Conservation (phyloP, 2,113 vertebrate species). For the Seriola quinqueradiata region DNA sequence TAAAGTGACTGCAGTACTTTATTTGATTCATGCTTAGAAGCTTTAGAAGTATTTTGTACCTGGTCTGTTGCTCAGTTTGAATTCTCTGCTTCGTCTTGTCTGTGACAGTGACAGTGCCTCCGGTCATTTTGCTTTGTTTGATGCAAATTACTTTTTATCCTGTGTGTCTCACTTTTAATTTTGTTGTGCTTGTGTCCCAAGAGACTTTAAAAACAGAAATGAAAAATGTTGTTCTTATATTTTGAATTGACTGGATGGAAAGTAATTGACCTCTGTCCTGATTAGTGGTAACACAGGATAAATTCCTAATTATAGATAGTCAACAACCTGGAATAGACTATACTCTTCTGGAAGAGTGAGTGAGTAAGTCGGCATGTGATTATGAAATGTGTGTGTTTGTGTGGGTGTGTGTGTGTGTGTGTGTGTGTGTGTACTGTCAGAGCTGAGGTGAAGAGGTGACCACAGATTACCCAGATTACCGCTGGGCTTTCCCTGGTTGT, state of each 20-base stretch:
- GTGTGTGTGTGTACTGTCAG: constrained; percentile 30
- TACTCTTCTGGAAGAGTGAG: constrained; percentile 50
- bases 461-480: constrained; percentile 63
- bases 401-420: constrained; percentile 28
- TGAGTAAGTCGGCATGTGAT: constrained; percentile 65
- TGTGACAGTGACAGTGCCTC: not conserved
- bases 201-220: not conserved
- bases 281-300: constrained; percentile 51
- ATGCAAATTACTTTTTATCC: constrained; percentile 1
- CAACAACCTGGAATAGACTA: constrained; percentile 65
- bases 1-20: not conserved
- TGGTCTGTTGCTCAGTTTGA: not conserved
- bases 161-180: not conserved
- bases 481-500: constrained; percentile 53
- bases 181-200: not conserved
- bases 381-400: constrained; percentile 22
- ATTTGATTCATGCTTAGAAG: constrained; percentile 1
- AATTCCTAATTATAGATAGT: constrained; percentile 70
- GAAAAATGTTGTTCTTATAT: not conserved
- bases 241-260: constrained; percentile 17
- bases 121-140: not conserved
- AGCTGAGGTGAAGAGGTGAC: constrained; percentile 57
- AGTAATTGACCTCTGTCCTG: constrained; percentile 23
- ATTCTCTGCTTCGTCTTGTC: not conserved
- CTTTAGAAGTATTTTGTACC: not conserved